Base-by-base conservation (phyloP, 2,113 vertebrate species). In the Riparia riparia region DNA sequence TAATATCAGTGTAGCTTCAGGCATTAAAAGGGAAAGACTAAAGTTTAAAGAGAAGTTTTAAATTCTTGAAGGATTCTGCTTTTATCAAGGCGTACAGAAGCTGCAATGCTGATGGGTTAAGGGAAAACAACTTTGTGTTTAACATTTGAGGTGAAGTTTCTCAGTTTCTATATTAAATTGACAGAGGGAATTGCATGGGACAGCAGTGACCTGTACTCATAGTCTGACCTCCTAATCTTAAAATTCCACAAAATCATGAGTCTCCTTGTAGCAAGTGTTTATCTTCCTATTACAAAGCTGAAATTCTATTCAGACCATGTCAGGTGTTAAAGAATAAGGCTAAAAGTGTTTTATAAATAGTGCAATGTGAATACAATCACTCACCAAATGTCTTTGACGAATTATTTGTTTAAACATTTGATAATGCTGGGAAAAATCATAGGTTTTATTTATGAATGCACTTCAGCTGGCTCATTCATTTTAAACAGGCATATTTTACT, bases 401-500 rank as follows among this genome's bases (percentile, higher is more conserved):
- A 94, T 92, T 90, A 57, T 74, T 93, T 93, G 80, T 94, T 94
- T 90, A 95, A 92, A 64, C 53, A 71, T 63, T 86, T 50, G 74
- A 6, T 78, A 83, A 94, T 47, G 63, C 71, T 64, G 61, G 72
- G 70, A 60, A 79, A 86, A 95, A 79, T 44, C 71, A 65, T 64
- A 82, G 78, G 37, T 74, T 41, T 87, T 93, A 72, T 60, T 90
- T 86, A 73, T 65, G 51, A 90, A 86, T 86, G 69, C 77, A 92
- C 82, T 96, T 89, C 28, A 78, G 28, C 17, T 80, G 50, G 44
- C 64, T 96, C 58, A 68, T 94, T 93, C 60, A 71, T 93, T 80
- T 94, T 82, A 91, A 97, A 90, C 28, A 92, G 82, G 68, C 61
- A n/a, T 86, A 88, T 82, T 96, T 96, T 80, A 74, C 83, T 56